Evolutionary conservation across 2,888 invertebrate species (phyloP).

Genomic region (Alentia gelatinosa): DNA sequence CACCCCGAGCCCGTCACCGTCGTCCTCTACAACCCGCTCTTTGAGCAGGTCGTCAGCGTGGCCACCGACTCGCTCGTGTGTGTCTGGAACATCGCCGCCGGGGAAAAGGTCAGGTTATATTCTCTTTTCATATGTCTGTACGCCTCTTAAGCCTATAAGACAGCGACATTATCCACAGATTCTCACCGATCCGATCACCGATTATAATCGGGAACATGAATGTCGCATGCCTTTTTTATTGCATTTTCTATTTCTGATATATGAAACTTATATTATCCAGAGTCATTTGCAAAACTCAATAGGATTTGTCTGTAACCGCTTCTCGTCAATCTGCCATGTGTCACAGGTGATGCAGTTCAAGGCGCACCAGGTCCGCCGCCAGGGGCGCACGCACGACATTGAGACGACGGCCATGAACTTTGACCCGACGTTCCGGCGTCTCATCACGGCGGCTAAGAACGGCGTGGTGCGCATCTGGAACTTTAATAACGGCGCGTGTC

Average conservation of each 20-base stretch:
- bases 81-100: conserved; percentile 89
- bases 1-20: conserved; percentile 87
- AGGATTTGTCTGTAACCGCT: too few species aligned
- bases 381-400: conserved; percentile 84
- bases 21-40: conserved; percentile 88
- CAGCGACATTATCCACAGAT: too few species aligned
- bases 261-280: too few species aligned
- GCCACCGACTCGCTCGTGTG: conserved; percentile 90
- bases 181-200: too few species aligned
- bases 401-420: conserved; percentile 90
- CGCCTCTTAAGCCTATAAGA: too few species aligned
- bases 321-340: too few species aligned
- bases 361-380: conserved; percentile 83
- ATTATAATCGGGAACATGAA: too few species aligned
- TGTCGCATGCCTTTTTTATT: too few species aligned
- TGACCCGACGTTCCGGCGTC: conserved; percentile 87
- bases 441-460: conserved; percentile 89
- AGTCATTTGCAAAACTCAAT: too few species aligned
- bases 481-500: conserved; percentile 89
- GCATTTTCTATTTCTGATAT: too few species aligned
- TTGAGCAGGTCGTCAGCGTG: conserved; percentile 87
- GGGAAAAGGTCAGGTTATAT: conserved; percentile 82
- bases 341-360: conserved; percentile 63
- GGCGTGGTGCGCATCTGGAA: conserved; percentile 92
- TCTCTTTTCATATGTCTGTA: too few species aligned